Conservation (phyloP, 1,140 invertebrate species). For the fruit fly (Drosophila melanogaster) region DNA sequence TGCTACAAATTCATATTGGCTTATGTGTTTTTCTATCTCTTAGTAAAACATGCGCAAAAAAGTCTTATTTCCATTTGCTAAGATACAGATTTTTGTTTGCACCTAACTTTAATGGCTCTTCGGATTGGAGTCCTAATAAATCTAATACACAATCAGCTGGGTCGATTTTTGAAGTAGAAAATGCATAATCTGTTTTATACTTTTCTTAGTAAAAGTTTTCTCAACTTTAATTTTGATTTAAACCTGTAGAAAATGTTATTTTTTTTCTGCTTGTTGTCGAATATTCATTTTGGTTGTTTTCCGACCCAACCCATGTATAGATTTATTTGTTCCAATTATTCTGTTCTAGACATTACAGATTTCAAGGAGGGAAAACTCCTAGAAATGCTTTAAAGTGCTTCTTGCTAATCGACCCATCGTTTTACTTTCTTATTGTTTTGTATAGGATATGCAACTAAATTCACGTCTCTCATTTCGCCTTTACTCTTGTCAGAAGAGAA, state of each 20-base stretch:
- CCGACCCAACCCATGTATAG: not conserved
- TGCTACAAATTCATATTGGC: constrained; percentile 31
- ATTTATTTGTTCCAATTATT: no score
- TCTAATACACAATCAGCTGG: constrained; percentile 50
- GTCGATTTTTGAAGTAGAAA: constrained; percentile 7
- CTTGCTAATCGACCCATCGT: constrained; percentile 18
- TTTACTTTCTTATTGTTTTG: constrained; percentile 53
- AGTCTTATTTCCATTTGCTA: constrained; percentile 45
- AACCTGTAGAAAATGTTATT: not conserved
- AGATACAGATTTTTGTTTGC: constrained; percentile 26
- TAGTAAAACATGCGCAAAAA: constrained; percentile 50
- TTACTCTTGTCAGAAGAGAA: constrained; percentile 14
- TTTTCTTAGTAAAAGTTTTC: no score
- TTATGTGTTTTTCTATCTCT: constrained; percentile 9
- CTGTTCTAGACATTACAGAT: no score
- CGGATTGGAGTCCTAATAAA: constrained; percentile 41
- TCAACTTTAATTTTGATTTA: not conserved
- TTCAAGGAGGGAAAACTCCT: no score
- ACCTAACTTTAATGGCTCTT: constrained; percentile 10
- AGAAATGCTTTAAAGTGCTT: not conserved
- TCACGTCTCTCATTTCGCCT: constrained; percentile 51
- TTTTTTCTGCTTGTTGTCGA: no score
- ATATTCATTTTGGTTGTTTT: not conserved
- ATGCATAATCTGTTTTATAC: not conserved
- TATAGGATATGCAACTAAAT: constrained; percentile 82